Conservation (phyloP, 1,140 invertebrate genomes). For the Drosophila bocqueti region DNA sequence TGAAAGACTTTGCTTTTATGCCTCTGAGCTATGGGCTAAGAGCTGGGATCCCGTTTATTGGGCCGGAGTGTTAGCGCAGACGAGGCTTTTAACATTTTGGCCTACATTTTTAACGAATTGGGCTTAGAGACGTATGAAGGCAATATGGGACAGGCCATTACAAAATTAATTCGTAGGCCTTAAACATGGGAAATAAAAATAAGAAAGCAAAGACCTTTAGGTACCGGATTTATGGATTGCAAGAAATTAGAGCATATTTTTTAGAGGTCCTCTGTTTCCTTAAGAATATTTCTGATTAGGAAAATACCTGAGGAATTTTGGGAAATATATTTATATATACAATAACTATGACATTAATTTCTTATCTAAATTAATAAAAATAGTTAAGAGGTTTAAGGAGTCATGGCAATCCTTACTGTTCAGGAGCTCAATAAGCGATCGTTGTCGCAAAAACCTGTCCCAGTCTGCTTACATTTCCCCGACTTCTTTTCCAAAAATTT, state of each 20-base stretch:
- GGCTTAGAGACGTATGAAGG: neutral
- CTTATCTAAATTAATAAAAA: neutral
- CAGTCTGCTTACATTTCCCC: neutral
- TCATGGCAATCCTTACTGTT: too few species aligned
- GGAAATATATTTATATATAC: neutral
- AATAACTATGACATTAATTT: neutral
- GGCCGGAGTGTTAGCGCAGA: constrained; percentile 1
- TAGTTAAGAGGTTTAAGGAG: neutral
- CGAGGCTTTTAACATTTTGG: constrained; percentile 27
- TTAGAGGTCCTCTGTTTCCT: accelerated
- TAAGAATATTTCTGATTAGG: neutral
- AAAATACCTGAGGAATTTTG: too few species aligned
- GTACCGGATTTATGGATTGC: neutral
- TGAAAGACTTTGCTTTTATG: constrained; percentile 38
- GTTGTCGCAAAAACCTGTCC: too few species aligned
- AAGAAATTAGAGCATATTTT: neutral
- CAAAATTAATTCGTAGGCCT: constrained; percentile 22
- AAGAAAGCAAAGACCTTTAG: neutral
- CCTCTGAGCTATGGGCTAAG: constrained; percentile 22
- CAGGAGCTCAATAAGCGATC: neutral
- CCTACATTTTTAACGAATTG: constrained; percentile 35
- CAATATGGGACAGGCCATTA: constrained; percentile 21
- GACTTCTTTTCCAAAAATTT: constrained; percentile 3
- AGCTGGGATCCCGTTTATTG: constrained; percentile 31
- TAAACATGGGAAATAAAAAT: neutral